Conservation (phyloP, 2,888 invertebrate species). For the Actias luna region DNA sequence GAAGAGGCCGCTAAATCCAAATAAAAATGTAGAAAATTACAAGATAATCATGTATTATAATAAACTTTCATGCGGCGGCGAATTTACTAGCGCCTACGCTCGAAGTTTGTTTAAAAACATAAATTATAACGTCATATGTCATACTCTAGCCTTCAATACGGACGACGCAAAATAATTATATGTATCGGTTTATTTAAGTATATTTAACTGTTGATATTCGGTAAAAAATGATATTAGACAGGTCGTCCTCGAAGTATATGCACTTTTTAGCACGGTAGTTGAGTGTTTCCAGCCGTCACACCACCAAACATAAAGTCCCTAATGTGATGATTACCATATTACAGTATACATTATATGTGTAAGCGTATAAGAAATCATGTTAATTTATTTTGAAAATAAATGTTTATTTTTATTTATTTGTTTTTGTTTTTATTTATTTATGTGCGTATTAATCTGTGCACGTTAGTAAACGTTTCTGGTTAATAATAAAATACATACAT, state of each 20-base stretch:
- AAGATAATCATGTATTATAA: constrained; percentile 21
- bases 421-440: constrained; percentile 28
- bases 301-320: not conserved
- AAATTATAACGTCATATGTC: not conserved
- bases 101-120: not conserved
- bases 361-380: constrained; percentile 46
- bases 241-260: not conserved
- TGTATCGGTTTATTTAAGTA: not conserved
- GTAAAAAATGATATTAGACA: not conserved
- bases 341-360: constrained; percentile 40
- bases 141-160: not conserved
- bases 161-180: not conserved
- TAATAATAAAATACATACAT: not conserved
- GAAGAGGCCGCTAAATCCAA: constrained; percentile 61
- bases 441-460: constrained; percentile 20
- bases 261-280: not conserved
- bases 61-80: constrained; percentile 12
- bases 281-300: not conserved
- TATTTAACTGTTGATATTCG: constrained; percentile 1
- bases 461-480: not conserved
- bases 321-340: constrained; percentile 49
- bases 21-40: constrained; percentile 45
- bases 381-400: constrained; percentile 61
- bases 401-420: constrained; percentile 47
- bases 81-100: not conserved